phyloP scores from a whole-genome alignment of 2,113 vertebrate genomes.

The Meleagris gallopavo region DNA sequence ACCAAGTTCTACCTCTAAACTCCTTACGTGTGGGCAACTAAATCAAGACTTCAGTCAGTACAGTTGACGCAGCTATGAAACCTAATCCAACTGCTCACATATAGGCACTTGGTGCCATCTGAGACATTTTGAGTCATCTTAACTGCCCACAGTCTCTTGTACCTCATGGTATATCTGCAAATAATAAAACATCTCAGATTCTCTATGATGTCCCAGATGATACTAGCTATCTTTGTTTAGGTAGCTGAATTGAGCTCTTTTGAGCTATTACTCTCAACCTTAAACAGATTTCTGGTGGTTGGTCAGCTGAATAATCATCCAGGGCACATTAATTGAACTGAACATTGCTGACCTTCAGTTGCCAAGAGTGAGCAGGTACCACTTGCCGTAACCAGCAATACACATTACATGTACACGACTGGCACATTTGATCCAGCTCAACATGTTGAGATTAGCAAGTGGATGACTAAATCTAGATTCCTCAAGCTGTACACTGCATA shows the following conservation, averaged over 20 bases:
- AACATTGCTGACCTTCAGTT: not conserved
- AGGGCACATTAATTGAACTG: not conserved
- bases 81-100: not conserved
- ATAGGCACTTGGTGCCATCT: not conserved
- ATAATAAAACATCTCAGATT: not conserved
- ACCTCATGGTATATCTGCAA: not conserved
- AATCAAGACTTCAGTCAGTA: not conserved
- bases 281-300: not conserved
- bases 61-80: not conserved
- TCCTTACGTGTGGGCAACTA: not conserved
- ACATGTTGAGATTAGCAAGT: not conserved
- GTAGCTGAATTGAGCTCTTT: not conserved
- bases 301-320: not conserved
- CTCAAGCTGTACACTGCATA: not conserved
- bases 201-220: accelerated
- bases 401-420: not conserved
- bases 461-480: not conserved
- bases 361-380: not conserved
- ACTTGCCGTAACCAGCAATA: not conserved
- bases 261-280: not conserved
- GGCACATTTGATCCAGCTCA: not conserved
- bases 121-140: not conserved
- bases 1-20: not conserved
- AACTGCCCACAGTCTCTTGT: not conserved
- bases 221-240: not conserved